A percentile compares a stretch with the other conserved stretches of the same genome.
These are phyloP conservation scores for Microcebus jonahi DNA, from an alignment of 2,113 vertebrate genomes.

Conservation along the genomic window DNA sequence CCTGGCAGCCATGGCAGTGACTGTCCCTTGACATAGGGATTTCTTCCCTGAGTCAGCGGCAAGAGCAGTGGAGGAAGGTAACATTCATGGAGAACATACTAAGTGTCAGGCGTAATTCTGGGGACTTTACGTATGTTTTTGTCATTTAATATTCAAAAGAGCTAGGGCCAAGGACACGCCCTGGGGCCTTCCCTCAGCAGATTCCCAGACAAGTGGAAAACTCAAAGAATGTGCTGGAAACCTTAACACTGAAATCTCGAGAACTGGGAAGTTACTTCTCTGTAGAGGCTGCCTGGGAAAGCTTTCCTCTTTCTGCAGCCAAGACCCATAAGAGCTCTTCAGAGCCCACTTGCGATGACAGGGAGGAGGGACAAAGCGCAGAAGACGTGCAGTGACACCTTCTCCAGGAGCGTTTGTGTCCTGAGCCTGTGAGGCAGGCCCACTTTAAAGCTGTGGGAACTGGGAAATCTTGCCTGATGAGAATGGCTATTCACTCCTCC, in stretches of 20 bases:
- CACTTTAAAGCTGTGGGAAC: conserved; percentile 56
- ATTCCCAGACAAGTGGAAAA: conserved; percentile 35
- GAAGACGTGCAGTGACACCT: conserved; percentile 35
- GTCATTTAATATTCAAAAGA: neutral
- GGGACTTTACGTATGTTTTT: neutral
- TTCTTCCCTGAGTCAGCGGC: neutral
- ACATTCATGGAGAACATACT: neutral
- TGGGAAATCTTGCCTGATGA: conserved; percentile 36
- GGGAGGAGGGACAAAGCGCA: conserved; percentile 59
- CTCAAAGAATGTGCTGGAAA: conserved; percentile 67
- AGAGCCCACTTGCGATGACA: conserved; percentile 73
- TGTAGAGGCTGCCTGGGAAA: conserved; percentile 69
- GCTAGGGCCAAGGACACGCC: neutral
- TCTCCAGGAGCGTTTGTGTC: conserved; percentile 69
- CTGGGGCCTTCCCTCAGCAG: neutral
- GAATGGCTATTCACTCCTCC: neutral
- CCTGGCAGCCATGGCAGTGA: neutral
- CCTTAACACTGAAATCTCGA: conserved; percentile 64
- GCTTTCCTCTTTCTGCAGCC: conserved; percentile 59
- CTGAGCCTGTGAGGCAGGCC: conserved; percentile 56
- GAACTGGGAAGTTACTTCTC: conserved; percentile 62
- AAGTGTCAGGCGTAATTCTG: neutral
- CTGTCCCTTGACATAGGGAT: neutral
- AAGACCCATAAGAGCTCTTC: conserved; percentile 74
- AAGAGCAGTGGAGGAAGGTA: neutral